These are phyloP conservation scores for Tribolium castaneum DNA, from an alignment of 1,140 invertebrate species.

Conservation along the genomic window DNA sequence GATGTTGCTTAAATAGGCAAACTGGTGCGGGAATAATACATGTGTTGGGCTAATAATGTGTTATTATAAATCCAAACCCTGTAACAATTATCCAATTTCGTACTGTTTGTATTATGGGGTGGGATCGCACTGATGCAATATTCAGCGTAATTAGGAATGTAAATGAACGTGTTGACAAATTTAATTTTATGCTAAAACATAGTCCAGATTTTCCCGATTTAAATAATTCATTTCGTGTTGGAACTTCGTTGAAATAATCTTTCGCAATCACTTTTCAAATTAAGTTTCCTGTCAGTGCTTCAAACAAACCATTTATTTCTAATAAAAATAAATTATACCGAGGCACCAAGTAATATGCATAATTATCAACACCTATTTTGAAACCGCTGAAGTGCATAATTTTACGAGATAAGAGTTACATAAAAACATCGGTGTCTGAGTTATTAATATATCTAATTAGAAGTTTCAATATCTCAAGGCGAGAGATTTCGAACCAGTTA, in stretches of 20 bases:
- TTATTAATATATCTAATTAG: constrained; percentile 21
- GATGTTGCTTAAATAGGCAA: not conserved
- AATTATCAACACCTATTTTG: constrained; percentile 18
- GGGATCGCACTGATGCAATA: not conserved
- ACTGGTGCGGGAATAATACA: not conserved
- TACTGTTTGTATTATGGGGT: not conserved
- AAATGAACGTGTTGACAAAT: not conserved
- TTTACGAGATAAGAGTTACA: constrained; percentile 19
- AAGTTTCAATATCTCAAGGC: constrained; percentile 27
- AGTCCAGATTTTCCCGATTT: too few relatives aligned
- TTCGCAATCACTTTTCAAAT: constrained; percentile 4
- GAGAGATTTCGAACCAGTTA: constrained; percentile 16
- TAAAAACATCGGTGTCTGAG: not conserved
- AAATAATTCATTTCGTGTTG: too few relatives aligned
- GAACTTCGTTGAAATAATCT: not conserved
- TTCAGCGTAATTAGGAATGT: not conserved
- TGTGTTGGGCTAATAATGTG: not conserved
- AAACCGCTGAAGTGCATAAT: constrained; percentile 8
- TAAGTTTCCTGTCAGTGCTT: not conserved
- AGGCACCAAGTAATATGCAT: constrained; percentile 3
- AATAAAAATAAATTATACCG: constrained; percentile 19
- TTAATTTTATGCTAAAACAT: too few relatives aligned
- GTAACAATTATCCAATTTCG: constrained; percentile 9
- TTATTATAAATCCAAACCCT: not conserved
- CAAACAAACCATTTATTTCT: constrained; percentile 17